A percentile compares a stretch with the other conserved stretches of the same genome.
Conservation (phyloP, 2,113 vertebrate genomes). For the Anser brachyrhynchus region DNA sequence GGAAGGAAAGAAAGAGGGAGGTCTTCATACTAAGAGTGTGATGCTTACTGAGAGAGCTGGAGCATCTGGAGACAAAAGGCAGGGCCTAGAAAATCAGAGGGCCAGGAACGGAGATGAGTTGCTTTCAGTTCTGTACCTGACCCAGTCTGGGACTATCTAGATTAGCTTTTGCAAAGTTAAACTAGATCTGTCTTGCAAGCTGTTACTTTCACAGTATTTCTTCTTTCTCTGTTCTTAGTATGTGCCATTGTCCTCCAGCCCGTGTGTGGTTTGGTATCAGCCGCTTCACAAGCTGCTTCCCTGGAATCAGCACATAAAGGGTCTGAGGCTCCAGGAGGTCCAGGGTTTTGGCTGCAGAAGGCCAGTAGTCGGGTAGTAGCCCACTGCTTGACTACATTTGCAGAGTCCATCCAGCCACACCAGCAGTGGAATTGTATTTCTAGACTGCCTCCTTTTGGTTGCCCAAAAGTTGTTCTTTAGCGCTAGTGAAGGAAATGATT, state of each 20-base stretch:
- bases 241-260: not conserved
- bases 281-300: not conserved
- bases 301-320: not conserved
- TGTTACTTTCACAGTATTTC: conserved; percentile 14
- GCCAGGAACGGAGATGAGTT: not conserved
- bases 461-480: not conserved
- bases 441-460: not conserved
- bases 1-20: not conserved
- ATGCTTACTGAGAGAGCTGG: not conserved
- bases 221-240: conserved; percentile 32
- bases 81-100: not conserved
- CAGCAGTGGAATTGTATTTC: not conserved
- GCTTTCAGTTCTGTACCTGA: not conserved
- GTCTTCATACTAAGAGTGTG: not conserved
- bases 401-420: not conserved
- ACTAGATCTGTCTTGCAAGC: conserved; percentile 34
- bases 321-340: not conserved
- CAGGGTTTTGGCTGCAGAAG: not conserved
- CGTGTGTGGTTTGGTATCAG: not conserved
- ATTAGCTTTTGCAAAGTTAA: conserved; percentile 12
- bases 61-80: not conserved
- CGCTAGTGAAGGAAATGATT: not conserved
- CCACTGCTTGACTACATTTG: not conserved
- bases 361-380: accelerated
- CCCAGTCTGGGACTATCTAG: not conserved